phyloP scores from a whole-genome alignment of 1,140 invertebrate genomes.

The Maniola jurtina region DNA sequence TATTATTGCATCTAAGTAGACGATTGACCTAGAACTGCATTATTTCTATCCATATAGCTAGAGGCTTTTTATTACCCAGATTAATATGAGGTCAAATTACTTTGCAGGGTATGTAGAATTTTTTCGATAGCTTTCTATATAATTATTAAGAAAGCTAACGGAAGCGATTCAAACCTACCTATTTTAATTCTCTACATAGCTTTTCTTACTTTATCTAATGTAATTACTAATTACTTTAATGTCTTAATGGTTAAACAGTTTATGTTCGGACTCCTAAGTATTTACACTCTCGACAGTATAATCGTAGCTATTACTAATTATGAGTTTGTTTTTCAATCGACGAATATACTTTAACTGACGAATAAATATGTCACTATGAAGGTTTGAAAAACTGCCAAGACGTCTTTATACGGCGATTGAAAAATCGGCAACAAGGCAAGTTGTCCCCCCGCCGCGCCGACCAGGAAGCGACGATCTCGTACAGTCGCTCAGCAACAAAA shows the following conservation, averaged over 20 bases:
- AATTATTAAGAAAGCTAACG: conserved; percentile 29
- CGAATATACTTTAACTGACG: too few species aligned
- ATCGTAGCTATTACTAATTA: too few species aligned
- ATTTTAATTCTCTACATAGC: conserved; percentile 2
- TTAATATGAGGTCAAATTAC: conserved; percentile 62
- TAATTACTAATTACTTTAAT: conserved; percentile 1
- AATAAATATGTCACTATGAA: too few species aligned
- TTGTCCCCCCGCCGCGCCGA: too few species aligned
- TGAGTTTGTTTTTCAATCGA: too few species aligned
- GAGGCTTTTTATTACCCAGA: conserved; percentile 40
- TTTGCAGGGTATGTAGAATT: conserved; percentile 46
- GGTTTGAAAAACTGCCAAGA: too few species aligned
- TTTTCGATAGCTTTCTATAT: conserved; percentile 63
- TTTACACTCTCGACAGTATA: too few species aligned
- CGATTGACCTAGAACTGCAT: conserved; percentile 62
- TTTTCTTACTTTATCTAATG: not conserved
- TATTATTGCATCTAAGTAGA: conserved; percentile 46
- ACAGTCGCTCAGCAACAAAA: too few species aligned
- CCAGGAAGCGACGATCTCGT: too few species aligned
- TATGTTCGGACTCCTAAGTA: too few species aligned
- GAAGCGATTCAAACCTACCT: conserved; percentile 10
- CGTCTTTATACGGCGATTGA: too few species aligned
- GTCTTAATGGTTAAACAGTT: not conserved
- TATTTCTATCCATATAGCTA: conserved; percentile 44
- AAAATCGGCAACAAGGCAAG: too few species aligned